Percentiles rank a stretch among this genome's conserved stretches.
Conservation (phyloP, 2,113 vertebrate species). For the Zapornia atra region DNA sequence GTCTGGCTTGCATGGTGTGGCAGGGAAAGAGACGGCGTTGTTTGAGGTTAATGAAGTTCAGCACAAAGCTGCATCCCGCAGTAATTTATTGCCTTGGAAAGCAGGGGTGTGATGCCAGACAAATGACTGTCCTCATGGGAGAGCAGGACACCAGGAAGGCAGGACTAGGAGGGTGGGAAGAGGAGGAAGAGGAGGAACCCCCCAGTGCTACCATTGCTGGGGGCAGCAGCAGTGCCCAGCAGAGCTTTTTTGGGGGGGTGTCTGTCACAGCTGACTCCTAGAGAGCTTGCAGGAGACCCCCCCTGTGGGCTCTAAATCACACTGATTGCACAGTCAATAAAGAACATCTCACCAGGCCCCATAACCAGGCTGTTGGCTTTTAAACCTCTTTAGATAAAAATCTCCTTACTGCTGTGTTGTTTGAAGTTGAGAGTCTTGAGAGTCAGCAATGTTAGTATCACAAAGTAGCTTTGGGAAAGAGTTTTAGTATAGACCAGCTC, state of each 20-base stretch:
- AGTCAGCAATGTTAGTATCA: neutral
- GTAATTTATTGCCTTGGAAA: constrained; percentile 40
- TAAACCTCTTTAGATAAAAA: neutral
- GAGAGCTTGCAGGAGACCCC: neutral
- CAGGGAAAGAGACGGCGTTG: neutral
- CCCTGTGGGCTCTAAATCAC: neutral
- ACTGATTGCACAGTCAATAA: neutral
- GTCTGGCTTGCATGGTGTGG: neutral
- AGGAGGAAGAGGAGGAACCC: neutral
- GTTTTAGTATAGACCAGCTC: neutral
- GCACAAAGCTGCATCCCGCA: neutral
- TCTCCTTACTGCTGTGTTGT: neutral
- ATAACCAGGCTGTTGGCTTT: constrained; percentile 19
- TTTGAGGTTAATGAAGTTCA: neutral
- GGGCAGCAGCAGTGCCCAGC: neutral
- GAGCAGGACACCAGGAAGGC: neutral
- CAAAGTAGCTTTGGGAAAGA: neutral
- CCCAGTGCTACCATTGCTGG: neutral
- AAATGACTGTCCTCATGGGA: neutral
- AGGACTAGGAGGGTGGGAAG: neutral
- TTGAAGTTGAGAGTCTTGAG: too few species aligned
- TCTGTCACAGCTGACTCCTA: constrained; percentile 16
- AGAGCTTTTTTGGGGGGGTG: neutral
- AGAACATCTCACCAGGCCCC: neutral
- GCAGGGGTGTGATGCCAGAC: neutral